phyloP scores from a whole-genome alignment of 2,113 vertebrate genomes.

The human (Homo sapiens) region GRCh38 chr17:79921001-79921500 shows the following conservation, averaged over 20 bases:
- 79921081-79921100: fast-evolving
- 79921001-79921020: neutral
- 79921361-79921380: too few species aligned
- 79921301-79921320: too few species aligned
- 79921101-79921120: neutral
- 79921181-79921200: too few species aligned
- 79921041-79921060: neutral
- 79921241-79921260: too few species aligned
- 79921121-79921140: neutral
- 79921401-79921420: neutral
- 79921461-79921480: neutral
- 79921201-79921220: neutral
- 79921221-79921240: fast-evolving
- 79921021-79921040: too few species aligned
- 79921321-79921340: neutral
- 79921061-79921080: fast-evolving
- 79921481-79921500: fast-evolving
- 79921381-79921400: neutral
- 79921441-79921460: fast-evolving
- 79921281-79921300: fast-evolving
- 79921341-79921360: fast-evolving
- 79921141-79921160: neutral
- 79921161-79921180: fast-evolving
- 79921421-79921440: neutral
- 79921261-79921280: too few species aligned